A percentile compares a stretch with the other conserved stretches of the same genome.
Conservation (phyloP, 2,113 vertebrate genomes). For the Microtus richardsoni region DNA sequence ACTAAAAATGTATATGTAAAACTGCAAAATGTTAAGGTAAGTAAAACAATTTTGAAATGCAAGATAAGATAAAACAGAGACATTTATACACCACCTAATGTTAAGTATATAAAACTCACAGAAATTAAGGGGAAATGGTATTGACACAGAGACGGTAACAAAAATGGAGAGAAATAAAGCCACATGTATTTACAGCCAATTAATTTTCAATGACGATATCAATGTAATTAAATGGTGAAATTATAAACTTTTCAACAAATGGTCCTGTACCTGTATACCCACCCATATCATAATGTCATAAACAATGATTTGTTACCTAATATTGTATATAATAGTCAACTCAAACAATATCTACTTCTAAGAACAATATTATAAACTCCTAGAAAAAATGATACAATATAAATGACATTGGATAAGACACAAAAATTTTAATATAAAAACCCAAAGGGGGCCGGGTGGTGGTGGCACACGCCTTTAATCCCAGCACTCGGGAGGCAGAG, state of each 20-base stretch:
- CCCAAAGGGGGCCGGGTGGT: background rate
- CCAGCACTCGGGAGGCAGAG: too few species aligned
- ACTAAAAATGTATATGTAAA: background rate
- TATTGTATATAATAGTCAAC: background rate
- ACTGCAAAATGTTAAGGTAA: background rate
- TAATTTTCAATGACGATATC: conserved; percentile 16
- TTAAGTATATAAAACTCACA: background rate
- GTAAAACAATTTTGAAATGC: background rate
- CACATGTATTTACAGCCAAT: background rate
- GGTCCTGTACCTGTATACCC: background rate
- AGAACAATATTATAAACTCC: background rate
- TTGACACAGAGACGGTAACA: background rate
- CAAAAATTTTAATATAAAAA: conserved; percentile 13
- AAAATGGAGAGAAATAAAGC: background rate
- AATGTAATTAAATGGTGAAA: conserved; percentile 45
- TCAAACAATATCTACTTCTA: background rate
- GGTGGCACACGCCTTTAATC: too few species aligned
- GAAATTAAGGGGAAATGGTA: background rate
- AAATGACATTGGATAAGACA: background rate
- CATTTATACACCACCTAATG: background rate
- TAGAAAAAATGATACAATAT: background rate
- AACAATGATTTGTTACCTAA: background rate
- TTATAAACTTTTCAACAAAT: conserved; percentile 4
- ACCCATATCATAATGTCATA: background rate
- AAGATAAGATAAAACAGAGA: background rate